Conservation (phyloP, 2,888 invertebrate genomes). For the Physocephala rufipes region DNA sequence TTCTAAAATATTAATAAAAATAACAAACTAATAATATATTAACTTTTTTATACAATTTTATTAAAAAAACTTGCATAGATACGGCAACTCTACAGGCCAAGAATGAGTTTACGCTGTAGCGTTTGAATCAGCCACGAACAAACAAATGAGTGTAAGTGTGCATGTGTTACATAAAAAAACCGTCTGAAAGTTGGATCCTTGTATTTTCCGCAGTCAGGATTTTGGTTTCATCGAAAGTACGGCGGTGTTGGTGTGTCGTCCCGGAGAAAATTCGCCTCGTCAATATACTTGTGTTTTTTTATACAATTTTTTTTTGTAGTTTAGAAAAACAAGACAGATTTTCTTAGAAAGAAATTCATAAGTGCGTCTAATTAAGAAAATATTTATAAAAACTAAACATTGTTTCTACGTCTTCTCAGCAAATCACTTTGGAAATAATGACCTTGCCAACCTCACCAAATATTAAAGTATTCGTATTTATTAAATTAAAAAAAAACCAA, state of each 20-base stretch:
- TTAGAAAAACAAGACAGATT: slow-evolving; percentile 25
- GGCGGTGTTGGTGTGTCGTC: slow-evolving; percentile 39
- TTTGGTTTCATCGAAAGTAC: slow-evolving; percentile 54
- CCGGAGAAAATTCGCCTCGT: slow-evolving; percentile 22
- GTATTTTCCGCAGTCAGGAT: slow-evolving; percentile 51
- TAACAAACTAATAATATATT: too few relatives aligned
- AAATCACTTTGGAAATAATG: slow-evolving; percentile 13
- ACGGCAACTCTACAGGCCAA: neutral
- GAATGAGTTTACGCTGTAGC: too few relatives aligned
- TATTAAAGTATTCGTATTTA: too few relatives aligned
- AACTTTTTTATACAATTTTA: too few relatives aligned
- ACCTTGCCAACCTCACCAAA: neutral
- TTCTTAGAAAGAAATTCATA: slow-evolving; percentile 18
- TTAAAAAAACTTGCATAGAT: neutral
- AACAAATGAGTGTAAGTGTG: slow-evolving; percentile 1
- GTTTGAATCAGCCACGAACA: too few relatives aligned
- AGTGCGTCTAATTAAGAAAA: neutral
- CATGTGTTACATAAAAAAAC: slow-evolving; percentile 15
- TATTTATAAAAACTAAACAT: slow-evolving; percentile 18
- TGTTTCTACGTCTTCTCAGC: slow-evolving; percentile 8
- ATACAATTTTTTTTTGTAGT: slow-evolving; percentile 16
- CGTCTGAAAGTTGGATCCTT: slow-evolving; percentile 37
- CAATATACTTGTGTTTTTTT: slow-evolving; percentile 35
- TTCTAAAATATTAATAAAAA: too few relatives aligned
- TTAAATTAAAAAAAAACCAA: too few relatives aligned